phyloP scores from a whole-genome alignment of 2,888 invertebrate species.

The Drosophila barbarae region DNA sequence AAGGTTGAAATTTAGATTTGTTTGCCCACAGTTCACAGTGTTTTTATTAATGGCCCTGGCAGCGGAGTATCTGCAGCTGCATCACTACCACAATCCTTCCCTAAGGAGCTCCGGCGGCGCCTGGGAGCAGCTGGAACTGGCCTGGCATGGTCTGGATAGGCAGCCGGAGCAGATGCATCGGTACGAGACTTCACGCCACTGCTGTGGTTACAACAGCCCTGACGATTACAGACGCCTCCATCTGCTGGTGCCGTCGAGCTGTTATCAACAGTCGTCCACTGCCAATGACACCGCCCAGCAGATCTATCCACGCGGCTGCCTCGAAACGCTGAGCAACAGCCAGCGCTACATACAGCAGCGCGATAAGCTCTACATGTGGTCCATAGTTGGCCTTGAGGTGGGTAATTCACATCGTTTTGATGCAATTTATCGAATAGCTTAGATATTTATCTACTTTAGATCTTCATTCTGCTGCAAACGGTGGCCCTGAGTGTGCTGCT shows the following conservation, averaged over 20 bases:
- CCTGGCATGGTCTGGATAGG: slow-evolving; percentile 62
- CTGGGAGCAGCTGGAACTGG: slow-evolving; percentile 63
- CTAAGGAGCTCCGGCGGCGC: slow-evolving; percentile 54
- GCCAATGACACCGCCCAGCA: slow-evolving; percentile 34
- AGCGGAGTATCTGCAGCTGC: slow-evolving; percentile 72
- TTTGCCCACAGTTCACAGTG: slow-evolving; percentile 57
- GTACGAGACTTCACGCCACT: slow-evolving; percentile 58
- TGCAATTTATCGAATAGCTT: slow-evolving; percentile 13
- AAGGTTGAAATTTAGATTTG: neutral
- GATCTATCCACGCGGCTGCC: slow-evolving; percentile 60
- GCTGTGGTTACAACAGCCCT: slow-evolving; percentile 66
- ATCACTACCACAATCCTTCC: slow-evolving; percentile 65
- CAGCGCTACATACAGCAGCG: slow-evolving; percentile 60
- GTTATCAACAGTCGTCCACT: slow-evolving; percentile 59
- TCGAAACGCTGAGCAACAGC: slow-evolving; percentile 55
- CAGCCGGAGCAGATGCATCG: slow-evolving; percentile 62
- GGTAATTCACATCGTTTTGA: slow-evolving; percentile 26
- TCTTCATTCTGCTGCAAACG: slow-evolving; percentile 59
- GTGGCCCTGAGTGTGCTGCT: slow-evolving; percentile 53
- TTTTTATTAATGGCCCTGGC: slow-evolving; percentile 68
- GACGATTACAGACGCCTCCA: slow-evolving; percentile 63
- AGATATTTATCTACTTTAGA: slow-evolving; percentile 22
- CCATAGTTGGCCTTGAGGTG: slow-evolving; percentile 69
- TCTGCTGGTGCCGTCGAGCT: slow-evolving; percentile 63
- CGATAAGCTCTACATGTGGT: slow-evolving; percentile 70